Conservation (phyloP, 2,888 invertebrate genomes). For the Caenorhabditis drosophilae region DNA sequence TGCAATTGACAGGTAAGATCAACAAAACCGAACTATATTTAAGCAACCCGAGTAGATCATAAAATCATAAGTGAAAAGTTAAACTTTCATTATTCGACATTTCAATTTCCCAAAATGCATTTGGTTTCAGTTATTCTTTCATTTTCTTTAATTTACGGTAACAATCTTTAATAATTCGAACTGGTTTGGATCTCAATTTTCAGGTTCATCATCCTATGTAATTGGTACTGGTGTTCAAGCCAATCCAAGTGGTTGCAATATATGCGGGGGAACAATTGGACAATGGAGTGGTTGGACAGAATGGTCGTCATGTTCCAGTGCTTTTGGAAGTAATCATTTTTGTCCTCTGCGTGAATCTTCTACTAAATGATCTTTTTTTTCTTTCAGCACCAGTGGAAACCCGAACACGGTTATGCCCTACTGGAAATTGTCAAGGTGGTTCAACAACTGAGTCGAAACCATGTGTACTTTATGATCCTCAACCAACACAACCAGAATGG, state of each 20-base stretch:
- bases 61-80: too few species aligned
- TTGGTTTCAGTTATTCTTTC: slow-evolving; percentile 17
- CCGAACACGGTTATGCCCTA: slow-evolving; percentile 33
- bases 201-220: slow-evolving; percentile 32
- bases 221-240: slow-evolving; percentile 46
- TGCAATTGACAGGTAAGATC: slow-evolving; percentile 41
- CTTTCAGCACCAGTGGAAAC: slow-evolving; percentile 43
- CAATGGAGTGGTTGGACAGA: slow-evolving; percentile 44
- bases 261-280: slow-evolving; percentile 28
- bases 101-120: neutral
- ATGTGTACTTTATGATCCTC: slow-evolving; percentile 43
- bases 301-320: slow-evolving; percentile 37
- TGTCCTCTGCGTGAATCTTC: too few species aligned
- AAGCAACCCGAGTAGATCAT: slow-evolving; percentile 18
- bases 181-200: slow-evolving; percentile 1
- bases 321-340: slow-evolving; percentile 46
- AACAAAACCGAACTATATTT: slow-evolving; percentile 35
- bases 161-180: neutral
- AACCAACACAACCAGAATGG: slow-evolving; percentile 47
- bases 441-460: slow-evolving; percentile 42
- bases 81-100: too few species aligned
- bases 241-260: slow-evolving; percentile 37
- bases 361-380: slow-evolving; percentile 10
- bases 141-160: neutral
- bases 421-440: slow-evolving; percentile 45